Evolutionary conservation across 2,113 vertebrate species (phyloP), one percentile per base, ranked within the genome.

Genomic region (Platanista minor): DNA sequence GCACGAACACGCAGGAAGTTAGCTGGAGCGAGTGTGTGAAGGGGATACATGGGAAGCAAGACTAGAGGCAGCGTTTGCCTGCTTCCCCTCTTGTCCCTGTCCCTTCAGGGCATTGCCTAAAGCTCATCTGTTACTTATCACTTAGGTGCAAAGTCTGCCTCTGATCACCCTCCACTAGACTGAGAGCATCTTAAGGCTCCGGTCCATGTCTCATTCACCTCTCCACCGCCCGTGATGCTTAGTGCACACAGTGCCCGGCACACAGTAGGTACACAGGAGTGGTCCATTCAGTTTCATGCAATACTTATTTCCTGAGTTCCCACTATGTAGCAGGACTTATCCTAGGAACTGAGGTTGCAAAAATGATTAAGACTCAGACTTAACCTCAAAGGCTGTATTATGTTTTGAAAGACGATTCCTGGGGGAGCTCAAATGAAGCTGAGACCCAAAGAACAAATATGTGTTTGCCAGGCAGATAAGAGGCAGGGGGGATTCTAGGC

Each of bases 391-490:
- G 36, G 41, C 5, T 43, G 1, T 15, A 18, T 64, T 54, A 14
- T 36, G 23, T n/a, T 87, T 71, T 52, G 36, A 83, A 33, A 95
- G n/a, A 67, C 36, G 72, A 82, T 87, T 87, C 49, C 59, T 82
- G 15, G 39, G 46, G 72, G 8, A n/a, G 49, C 15, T 2, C 67
- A 66, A 62, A 29, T 33, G 49, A 81, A 92, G n/a, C 87, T 20
- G 29, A 90, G 71, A 29, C 43, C 17, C 15, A 9, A 3, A 57
- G 33, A 90, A 52, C 59, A 69, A 78, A 49, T 25, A 23, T 2
- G 46, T 46, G 9, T 90, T 49, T 41, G 5, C 18, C 41, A 82
- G 52, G 25, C 21, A 21, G 25, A 59, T 57, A 11, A 5, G 78
- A 49, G n/a, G 18, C 75, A 29, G 49, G 39, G 72, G 31, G 31